phyloP scores from a whole-genome alignment of 2,888 invertebrate genomes.

The Auanema sp. region DNA sequence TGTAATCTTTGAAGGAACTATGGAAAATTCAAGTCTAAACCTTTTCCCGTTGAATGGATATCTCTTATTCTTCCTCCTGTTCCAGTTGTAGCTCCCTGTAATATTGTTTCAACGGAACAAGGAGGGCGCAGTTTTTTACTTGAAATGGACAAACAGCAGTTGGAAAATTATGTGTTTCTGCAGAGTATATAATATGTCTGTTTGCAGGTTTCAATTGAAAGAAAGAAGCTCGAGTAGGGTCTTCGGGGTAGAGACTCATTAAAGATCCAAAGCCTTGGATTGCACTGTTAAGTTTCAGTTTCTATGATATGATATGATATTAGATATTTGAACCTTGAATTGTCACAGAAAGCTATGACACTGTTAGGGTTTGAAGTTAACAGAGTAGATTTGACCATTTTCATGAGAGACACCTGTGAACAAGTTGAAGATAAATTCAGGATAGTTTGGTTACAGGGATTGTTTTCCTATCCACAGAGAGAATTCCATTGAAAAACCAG shows the following conservation, averaged over 20 bases:
- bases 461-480: conserved; percentile 78
- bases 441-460: background rate
- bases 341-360: conserved; percentile 94
- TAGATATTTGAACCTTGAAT: conserved; percentile 76
- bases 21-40: conserved; percentile 70
- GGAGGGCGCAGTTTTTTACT: no score
- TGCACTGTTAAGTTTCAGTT: conserved; percentile 40
- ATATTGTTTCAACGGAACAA: no score
- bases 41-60: conserved; percentile 90
- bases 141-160: conserved; percentile 70
- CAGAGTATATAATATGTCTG: conserved; percentile 91
- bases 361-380: conserved; percentile 83
- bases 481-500: conserved; percentile 76
- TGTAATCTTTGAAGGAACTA: background rate
- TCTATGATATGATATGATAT: background rate
- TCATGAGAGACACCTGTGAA: conserved; percentile 79
- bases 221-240: conserved; percentile 74
- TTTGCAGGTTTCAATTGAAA: conserved; percentile 69
- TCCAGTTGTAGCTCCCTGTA: conserved; percentile 86
- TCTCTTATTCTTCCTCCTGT: conserved; percentile 93
- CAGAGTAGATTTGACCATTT: conserved; percentile 90
- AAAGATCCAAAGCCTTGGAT: conserved; percentile 75
- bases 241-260: conserved; percentile 73
- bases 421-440: background rate
- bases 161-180: conserved; percentile 98